Conservation (phyloP, 2,797 vertebrate species). For the Epinephelus malabaricus region DNA sequence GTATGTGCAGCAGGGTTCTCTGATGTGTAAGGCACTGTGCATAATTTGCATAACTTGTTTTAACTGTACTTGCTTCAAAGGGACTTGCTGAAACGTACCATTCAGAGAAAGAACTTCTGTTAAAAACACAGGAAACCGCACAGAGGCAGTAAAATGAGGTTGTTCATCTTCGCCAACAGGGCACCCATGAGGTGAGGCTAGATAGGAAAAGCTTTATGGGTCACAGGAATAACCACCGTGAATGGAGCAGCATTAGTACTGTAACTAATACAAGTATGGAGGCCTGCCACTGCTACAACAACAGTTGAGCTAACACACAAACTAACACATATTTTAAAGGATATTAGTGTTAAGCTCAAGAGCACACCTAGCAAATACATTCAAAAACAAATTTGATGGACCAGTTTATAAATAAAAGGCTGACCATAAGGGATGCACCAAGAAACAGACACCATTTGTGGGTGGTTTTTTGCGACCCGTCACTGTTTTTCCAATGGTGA, state of each 20-base stretch:
- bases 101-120: constrained; percentile 49
- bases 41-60: constrained; percentile 76
- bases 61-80: constrained; percentile 75
- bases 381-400: too few species aligned
- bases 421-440: too few species aligned
- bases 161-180: background rate
- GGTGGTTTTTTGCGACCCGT: too few species aligned
- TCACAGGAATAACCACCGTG: background rate
- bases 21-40: constrained; percentile 50
- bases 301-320: too few species aligned
- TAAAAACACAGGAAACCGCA: constrained; percentile 42
- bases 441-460: too few species aligned
- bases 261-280: background rate
- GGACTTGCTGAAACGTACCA: constrained; percentile 52
- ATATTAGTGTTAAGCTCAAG: too few species aligned
- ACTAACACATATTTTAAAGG: too few species aligned
- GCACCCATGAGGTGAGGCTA: background rate
- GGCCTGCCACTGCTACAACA: too few species aligned
- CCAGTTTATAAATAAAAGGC: too few species aligned
- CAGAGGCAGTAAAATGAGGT: constrained; percentile 9
- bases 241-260: background rate
- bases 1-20: constrained; percentile 45
- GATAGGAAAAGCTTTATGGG: background rate
- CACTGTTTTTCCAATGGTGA: too few species aligned
- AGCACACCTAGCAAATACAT: too few species aligned